Percentiles rank a stretch among this genome's conserved stretches.
phyloP scores from a whole-genome alignment of 2,797 vertebrate species.

The Chelidonichthys spinosus region DNA sequence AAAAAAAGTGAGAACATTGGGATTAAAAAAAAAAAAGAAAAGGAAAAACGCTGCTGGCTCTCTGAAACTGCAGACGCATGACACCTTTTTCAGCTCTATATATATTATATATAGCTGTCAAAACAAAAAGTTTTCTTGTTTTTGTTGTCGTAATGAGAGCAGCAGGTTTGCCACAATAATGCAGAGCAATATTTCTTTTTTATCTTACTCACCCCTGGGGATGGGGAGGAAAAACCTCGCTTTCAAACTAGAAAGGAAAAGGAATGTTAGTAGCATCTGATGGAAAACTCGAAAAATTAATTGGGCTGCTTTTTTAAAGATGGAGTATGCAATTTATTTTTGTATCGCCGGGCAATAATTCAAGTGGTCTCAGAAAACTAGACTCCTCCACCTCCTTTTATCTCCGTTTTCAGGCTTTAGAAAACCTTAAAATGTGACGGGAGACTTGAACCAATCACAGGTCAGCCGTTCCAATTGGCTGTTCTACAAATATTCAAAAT shows the following conservation, averaged over 20 bases:
- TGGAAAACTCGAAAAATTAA: no score
- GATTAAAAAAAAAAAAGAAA: neutral
- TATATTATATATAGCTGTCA: neutral
- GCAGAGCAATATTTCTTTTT: neutral
- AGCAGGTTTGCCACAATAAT: neutral
- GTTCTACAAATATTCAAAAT: neutral
- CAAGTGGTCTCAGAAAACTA: no score
- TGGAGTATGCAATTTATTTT: no score
- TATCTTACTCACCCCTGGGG: neutral
- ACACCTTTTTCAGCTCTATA: constrained; percentile 1
- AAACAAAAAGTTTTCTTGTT: constrained; percentile 2
- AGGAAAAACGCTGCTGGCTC: neutral
- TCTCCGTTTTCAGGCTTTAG: neutral
- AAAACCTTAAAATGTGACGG: no score
- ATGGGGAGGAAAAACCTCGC: no score
- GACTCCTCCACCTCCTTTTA: neutral
- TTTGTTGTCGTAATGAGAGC: constrained; percentile 14
- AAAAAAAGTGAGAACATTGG: constrained; percentile 4
- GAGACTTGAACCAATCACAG: no score
- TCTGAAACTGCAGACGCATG: neutral
- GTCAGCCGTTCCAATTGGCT: neutral
- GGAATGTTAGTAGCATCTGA: no score
- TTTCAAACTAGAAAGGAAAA: no score
- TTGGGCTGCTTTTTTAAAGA: no score
- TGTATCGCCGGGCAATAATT: no score